Base-by-base conservation (phyloP, 2,888 invertebrate species). In the Heliconius cydno region DNA sequence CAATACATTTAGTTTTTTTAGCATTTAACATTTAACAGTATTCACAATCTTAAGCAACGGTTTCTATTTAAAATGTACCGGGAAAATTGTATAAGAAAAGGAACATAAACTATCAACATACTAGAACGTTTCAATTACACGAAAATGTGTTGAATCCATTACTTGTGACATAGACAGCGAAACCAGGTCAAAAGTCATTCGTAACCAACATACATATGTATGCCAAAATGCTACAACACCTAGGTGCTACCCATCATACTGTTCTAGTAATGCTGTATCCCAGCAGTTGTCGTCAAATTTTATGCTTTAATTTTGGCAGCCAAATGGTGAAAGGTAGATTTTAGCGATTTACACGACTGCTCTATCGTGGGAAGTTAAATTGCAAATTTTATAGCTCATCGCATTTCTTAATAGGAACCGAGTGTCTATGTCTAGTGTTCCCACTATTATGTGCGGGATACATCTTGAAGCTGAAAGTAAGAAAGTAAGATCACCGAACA, bases 161-260 rank as follows among this genome's bases (percentile, higher is more conserved):
- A 38, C 38, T 12, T 38, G 38, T 1, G 34, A n/a, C 68, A 68
- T 13, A 38, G n/a, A 68, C 68, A 38, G 22, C 19, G 68, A 25
- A 68, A 68, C 25, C 68, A 41, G 68, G 68, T 68, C 41, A 41
- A n/a, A n/a, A 22, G 25, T 68, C 68, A 41, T 68, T 41, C 41
- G 68, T n/a, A 68, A 68, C 25, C n/a, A n/a, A 68, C 68, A 13
- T 68, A 6, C 30, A 22, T 57, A 57, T 57, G 57, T 22, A 22
- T 67, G 67, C 22, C 34, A 34, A 12, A 67, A 34, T 2, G 67
- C 67, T 34, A 9, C 22, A 30, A 67, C 34, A 68, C 12, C 34
- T 68, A 38, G 38, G n/a, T 68, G n/a, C n/a, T 22, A n/a, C 22
- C 7, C 68, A 67, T 68, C 38, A 5, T 6, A 19, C n/a, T 19